Percentiles rank a stretch among this genome's conserved stretches.
These are phyloP conservation scores for Globodera rostochiensis DNA, from an alignment of 1,140 invertebrate species.

Conservation along the genomic window DNA sequence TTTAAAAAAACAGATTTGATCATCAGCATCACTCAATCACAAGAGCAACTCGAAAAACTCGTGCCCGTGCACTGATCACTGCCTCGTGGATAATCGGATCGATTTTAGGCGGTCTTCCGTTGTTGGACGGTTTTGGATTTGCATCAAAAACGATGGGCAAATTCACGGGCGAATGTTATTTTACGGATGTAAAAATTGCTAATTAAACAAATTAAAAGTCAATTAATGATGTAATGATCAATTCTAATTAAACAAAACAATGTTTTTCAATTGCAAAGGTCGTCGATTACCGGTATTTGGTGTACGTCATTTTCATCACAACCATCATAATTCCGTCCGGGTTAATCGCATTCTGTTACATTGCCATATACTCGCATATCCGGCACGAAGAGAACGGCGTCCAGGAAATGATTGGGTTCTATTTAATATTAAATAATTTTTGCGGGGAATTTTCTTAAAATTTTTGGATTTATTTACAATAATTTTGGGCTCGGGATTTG, in stretches of 20 bases:
- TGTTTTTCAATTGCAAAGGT: constrained; percentile 27
- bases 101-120: constrained; percentile 42
- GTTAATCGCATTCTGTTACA: constrained; percentile 49
- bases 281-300: constrained; percentile 55
- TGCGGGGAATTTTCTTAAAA: not conserved
- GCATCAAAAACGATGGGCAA: constrained; percentile 32
- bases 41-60: constrained; percentile 31
- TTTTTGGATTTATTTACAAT: too few relatives aligned
- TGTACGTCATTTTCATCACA: constrained; percentile 51
- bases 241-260: not conserved
- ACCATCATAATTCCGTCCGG: constrained; percentile 51
- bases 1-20: constrained; percentile 10
- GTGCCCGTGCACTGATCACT: constrained; percentile 39
- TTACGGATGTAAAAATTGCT: constrained; percentile 41
- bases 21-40: constrained; percentile 34
- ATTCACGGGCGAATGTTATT: constrained; percentile 52
- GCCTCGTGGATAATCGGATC: constrained; percentile 47
- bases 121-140: constrained; percentile 53
- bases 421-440: not conserved
- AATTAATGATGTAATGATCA: not conserved
- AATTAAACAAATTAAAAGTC: not conserved
- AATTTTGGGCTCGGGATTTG: too few relatives aligned
- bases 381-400: constrained; percentile 37
- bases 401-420: too few relatives aligned
- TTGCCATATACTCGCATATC: constrained; percentile 46